A percentile compares a stretch with the other conserved stretches of the same genome.
Evolutionary conservation across 2,113 vertebrate species (phyloP).

Genomic region (Plecotus auritus): DNA sequence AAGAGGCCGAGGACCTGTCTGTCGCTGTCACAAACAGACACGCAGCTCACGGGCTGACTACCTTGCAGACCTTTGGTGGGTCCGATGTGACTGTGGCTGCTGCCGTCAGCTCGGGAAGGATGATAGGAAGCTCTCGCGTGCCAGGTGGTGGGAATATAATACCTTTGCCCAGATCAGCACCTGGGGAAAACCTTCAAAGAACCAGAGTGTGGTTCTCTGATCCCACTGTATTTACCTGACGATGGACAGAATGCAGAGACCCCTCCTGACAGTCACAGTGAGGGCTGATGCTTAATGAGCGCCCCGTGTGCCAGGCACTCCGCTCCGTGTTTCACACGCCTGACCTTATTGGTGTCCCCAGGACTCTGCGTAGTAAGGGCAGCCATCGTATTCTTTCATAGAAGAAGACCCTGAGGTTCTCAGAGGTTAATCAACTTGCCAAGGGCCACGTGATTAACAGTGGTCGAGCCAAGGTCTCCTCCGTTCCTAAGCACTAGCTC

Average conservation of each 20-base stretch:
- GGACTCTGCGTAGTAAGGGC: not conserved
- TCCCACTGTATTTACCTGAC: not conserved
- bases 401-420: not conserved
- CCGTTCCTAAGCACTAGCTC: too few species aligned
- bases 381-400: not conserved
- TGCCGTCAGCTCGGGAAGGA: fast-evolving
- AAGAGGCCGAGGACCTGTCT: conserved; percentile 53
- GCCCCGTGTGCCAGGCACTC: fast-evolving
- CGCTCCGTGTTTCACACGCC: fast-evolving
- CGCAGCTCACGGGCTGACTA: not conserved
- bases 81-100: not conserved
- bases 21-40: conserved; percentile 23
- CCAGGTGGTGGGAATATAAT: not conserved
- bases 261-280: not conserved
- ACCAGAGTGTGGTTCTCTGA: not conserved
- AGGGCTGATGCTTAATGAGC: not conserved
- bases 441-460: fast-evolving
- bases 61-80: not conserved
- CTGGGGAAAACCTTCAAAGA: not conserved
- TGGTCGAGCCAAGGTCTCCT: not conserved
- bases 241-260: not conserved
- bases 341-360: not conserved
- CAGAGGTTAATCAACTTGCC: not conserved
- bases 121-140: not conserved
- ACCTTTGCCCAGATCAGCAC: not conserved